Evolutionary conservation across 2,888 invertebrate species (phyloP).

Genomic region (Drosophila demipolita): DNA sequence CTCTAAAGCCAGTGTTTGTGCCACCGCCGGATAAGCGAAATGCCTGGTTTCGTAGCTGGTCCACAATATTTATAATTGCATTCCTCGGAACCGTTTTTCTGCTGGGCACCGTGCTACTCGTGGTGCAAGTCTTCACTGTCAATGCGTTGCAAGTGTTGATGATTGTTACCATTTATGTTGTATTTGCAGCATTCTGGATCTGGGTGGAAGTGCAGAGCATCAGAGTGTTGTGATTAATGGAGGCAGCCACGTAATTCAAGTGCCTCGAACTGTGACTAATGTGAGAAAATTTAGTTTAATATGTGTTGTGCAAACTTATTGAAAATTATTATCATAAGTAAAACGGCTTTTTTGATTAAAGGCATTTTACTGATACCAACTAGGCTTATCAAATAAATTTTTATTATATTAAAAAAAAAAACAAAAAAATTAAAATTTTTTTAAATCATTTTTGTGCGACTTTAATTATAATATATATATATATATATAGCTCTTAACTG

Average conservation of each 20-base stretch:
- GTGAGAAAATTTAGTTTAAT: conserved; percentile 19
- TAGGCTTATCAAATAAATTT: conserved; percentile 21
- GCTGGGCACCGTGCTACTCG: conserved; percentile 68
- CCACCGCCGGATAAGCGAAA: conserved; percentile 60
- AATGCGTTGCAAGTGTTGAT: conserved; percentile 65
- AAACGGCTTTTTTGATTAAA: conserved; percentile 37
- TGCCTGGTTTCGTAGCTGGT: conserved; percentile 76
- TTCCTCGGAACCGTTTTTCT: conserved; percentile 67
- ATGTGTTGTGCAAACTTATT: conserved; percentile 59
- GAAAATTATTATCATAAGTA: conserved; percentile 39
- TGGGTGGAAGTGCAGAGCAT: conserved; percentile 77
- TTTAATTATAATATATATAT: not conserved
- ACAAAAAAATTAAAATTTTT: conserved; percentile 2
- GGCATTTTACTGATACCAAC: conserved; percentile 28
- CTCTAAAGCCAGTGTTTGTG: conserved; percentile 58
- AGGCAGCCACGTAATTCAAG: no score
- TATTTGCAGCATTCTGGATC: conserved; percentile 64
- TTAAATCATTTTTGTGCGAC: conserved; percentile 3
- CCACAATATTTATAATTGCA: conserved; percentile 64
- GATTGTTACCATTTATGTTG: conserved; percentile 63
- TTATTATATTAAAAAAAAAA: conserved; percentile 9
- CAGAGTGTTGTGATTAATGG: conserved; percentile 67
- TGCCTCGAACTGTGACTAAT: conserved; percentile 44
- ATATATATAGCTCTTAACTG: not conserved
- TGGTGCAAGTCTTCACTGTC: conserved; percentile 68